Evolutionary conservation across 1,140 invertebrate genomes (phyloP).

Genomic region (Pentalonia nigronervosa): DNA sequence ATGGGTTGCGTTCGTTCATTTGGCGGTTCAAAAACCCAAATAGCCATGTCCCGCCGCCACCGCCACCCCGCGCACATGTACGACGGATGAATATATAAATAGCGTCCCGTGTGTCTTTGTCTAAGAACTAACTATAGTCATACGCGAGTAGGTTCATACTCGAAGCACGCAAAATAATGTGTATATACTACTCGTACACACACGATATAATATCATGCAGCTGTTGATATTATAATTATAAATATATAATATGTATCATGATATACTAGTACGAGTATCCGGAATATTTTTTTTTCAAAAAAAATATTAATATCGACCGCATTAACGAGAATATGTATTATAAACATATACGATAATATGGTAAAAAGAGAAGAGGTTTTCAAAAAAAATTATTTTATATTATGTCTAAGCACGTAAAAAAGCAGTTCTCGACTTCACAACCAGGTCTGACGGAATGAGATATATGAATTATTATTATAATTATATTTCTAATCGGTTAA

Average conservation of each 20-base stretch:
- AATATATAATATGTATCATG: background rate
- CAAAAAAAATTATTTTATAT: background rate
- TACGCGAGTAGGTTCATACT: constrained; percentile 19
- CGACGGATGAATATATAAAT: constrained; percentile 54
- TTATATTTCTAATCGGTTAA: background rate
- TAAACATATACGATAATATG: background rate
- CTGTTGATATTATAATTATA: background rate
- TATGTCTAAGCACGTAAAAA: background rate
- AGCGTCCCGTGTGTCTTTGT: constrained; percentile 28
- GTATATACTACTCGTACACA: background rate
- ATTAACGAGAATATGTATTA: background rate
- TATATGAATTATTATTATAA: background rate
- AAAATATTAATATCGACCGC: background rate
- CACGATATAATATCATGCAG: background rate
- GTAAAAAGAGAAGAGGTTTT: background rate
- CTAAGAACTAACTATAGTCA: constrained; percentile 33
- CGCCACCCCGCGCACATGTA: constrained; percentile 23
- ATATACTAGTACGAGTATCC: background rate
- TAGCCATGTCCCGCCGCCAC: constrained; percentile 39
- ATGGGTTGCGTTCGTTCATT: constrained; percentile 26
- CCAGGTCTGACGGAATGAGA: background rate
- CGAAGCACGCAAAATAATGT: constrained; percentile 16
- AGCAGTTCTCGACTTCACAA: background rate
- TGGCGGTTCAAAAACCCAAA: constrained; percentile 51
- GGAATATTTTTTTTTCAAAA: background rate